These are phyloP conservation scores for Diplodus sargus DNA, from an alignment of 2,797 vertebrate species.

Conservation along the genomic window DNA sequence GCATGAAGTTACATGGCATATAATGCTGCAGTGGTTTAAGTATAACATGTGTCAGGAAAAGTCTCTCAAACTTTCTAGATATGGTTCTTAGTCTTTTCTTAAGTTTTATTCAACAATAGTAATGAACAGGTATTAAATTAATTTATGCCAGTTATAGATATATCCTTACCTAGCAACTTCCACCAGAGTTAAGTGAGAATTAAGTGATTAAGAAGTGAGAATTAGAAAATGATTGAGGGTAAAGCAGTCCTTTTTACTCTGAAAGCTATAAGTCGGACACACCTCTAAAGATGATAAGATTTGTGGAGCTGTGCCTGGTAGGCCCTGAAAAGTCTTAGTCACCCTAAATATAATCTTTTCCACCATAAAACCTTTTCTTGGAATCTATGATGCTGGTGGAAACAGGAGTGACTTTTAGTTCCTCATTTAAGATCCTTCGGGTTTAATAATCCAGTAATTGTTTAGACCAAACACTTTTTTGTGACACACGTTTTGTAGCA, in stretches of 20 bases:
- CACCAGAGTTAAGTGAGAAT: neutral
- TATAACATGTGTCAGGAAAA: slow-evolving; percentile 7
- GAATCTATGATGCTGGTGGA: neutral
- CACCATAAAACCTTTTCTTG: neutral
- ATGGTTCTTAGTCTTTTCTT: neutral
- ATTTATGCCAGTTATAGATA: too few relatives aligned
- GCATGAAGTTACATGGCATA: neutral
- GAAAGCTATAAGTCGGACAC: neutral
- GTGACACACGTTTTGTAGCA: neutral
- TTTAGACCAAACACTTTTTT: neutral
- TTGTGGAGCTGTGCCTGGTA: neutral
- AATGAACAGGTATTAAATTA: too few relatives aligned
- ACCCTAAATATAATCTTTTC: neutral
- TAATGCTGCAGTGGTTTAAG: neutral
- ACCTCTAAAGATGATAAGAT: neutral
- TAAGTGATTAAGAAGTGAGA: too few relatives aligned
- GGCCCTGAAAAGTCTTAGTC: neutral
- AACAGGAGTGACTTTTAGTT: neutral
- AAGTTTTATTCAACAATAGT: neutral
- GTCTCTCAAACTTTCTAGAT: neutral
- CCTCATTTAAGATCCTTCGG: neutral
- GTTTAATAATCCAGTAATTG: neutral
- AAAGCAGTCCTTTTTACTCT: neutral
- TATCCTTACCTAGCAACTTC: neutral
- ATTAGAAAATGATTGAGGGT: neutral